Evolutionary conservation across 2,113 vertebrate species (phyloP).

Genomic region (Gopherus evgoodei): DNA sequence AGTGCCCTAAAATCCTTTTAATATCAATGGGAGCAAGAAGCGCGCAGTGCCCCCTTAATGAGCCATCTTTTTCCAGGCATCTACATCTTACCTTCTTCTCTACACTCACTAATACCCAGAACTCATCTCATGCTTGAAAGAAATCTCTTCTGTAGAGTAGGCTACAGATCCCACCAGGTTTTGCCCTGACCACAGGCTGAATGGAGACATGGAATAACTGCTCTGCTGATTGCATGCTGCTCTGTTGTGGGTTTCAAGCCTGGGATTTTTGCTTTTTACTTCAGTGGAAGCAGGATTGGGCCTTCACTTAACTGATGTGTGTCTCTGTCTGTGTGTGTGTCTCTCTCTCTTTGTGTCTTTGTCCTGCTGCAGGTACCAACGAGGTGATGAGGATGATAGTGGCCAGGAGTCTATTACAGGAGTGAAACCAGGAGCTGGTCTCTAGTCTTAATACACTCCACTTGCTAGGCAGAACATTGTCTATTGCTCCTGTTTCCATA

Average conservation of each 20-base stretch:
- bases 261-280: not conserved
- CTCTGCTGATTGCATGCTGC: not conserved
- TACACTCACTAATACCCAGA: not conserved
- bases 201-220: not conserved
- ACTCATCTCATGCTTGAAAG: accelerated
- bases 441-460: not conserved
- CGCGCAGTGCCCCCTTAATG: not conserved
- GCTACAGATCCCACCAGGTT: not conserved
- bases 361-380: constrained; percentile 87
- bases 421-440: constrained; percentile 41
- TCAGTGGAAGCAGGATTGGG: accelerated
- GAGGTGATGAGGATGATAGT: constrained; percentile 98
- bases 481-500: not conserved
- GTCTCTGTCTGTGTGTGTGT: too few relatives aligned
- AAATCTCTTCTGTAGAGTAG: not conserved
- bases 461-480: not conserved
- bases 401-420: constrained; percentile 86
- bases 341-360: not conserved
- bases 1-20: not conserved
- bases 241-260: not conserved
- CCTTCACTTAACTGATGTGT: not conserved
- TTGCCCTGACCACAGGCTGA: not conserved
- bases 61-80: not conserved
- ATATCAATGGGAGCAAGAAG: not conserved
- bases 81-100: not conserved